Base-by-base conservation (phyloP, 2,797 vertebrate species). In the Silurus lanzhouensis region DNA sequence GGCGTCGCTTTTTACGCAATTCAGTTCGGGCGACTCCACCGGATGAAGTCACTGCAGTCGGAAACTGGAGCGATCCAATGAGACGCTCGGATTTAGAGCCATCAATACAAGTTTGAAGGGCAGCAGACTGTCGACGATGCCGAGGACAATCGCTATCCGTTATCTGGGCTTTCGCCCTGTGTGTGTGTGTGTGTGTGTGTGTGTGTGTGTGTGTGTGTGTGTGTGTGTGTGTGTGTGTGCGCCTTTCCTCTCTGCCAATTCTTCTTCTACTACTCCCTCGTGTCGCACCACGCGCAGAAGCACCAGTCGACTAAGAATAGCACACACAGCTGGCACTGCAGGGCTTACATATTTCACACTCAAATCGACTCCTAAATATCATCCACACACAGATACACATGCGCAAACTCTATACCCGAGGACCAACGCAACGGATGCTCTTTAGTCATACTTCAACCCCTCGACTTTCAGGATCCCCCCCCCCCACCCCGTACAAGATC, bases 291-390 rank as follows among this genome's bases (percentile, higher is more conserved):
- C 90, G 25, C 46, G 20, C 91, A 90, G 90, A 88, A 92, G 91
- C 92, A 92, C 89, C 93, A 92, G 91, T 90, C 84, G 84, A 27
- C 94, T 93, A 93, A 94, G 93, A 95, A 96, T 96, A 95, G 94
- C 92, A 91, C 93, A 94, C 95, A 94, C 94, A 95, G 94, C 94
- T 95, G 94, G 94, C 92, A 92, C 93, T 91, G 92, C 92, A 85
- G 91, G 93, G 91, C 91, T 93, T 90, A 92, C 93, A 95, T 95
- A 94, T 92, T 94, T 94, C 92, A 93, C 93, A 94, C 93, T 94
- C 91, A 82, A 93, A 91, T 92, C 93, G 44, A 90, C 90, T 93
- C 92, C 89, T 90, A 93, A 94, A 94, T 91, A 91, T 86, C 84
- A 71, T 83, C 71, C 83, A 81, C 68, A 38, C 82, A 75, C 67